phyloP scores from a whole-genome alignment of 2,113 vertebrate genomes.

The Gila orcuttii region DNA sequence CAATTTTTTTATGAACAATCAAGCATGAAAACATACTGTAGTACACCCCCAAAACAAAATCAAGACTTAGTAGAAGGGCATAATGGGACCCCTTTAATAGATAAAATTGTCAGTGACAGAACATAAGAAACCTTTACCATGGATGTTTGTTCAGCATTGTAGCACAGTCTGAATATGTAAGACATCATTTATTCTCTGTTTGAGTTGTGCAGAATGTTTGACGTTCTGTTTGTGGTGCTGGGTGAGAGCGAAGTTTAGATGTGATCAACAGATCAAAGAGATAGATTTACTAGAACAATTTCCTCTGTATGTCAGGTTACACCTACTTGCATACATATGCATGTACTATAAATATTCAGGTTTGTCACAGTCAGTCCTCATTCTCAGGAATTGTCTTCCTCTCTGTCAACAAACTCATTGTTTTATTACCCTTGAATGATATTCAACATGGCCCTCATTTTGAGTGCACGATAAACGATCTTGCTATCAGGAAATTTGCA shows the following conservation, averaged over 20 bases:
- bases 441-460: constrained; percentile 25
- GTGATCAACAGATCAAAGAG: neutral
- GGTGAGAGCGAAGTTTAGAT: neutral
- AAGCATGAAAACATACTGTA: no score
- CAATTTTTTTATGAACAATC: no score
- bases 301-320: neutral
- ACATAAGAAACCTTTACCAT: neutral
- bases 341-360: no score
- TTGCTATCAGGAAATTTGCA: constrained; percentile 21
- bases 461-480: constrained; percentile 31
- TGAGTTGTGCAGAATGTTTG: neutral
- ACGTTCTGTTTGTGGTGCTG: neutral
- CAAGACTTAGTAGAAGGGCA: no score
- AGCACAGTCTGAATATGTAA: neutral
- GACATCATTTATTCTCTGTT: neutral
- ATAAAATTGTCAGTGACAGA: neutral
- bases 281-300: neutral
- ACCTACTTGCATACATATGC: no score
- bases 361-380: neutral
- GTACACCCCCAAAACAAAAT: no score
- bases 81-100: no score
- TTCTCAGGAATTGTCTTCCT: neutral
- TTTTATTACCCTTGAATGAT: constrained; percentile 38
- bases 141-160: neutral
- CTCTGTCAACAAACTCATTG: constrained; percentile 19